Evolutionary conservation across 2,888 invertebrate genomes (phyloP), one percentile per base, ranked within the genome.

Genomic region (Crossocerus cetratus): DNA sequence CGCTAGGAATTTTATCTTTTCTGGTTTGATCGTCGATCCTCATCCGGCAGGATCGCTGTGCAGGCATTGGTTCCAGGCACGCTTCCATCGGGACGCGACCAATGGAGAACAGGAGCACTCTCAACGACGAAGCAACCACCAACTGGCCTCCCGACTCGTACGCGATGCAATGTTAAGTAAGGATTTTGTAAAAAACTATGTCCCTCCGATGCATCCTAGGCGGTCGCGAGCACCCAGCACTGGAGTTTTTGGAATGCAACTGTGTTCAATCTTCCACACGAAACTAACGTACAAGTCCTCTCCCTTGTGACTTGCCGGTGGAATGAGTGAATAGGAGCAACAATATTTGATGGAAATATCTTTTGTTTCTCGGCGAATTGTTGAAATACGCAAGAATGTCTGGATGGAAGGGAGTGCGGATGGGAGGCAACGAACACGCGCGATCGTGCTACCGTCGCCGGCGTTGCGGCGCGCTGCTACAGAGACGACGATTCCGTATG

Each of bases 141-240:
- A 61, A 43, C 11, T 32, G 8, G 32, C 5, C 32, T 32, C 32
- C 32, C 32, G 11, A 43, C 42, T 23, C 13, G 8, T 16, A 0
- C 16, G 5, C 11, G 45, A 32, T 56, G 21, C 23, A 14, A 54
- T 20, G 69, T 77, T 81, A 85, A 56, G 75, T 78, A 58, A 77
- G 70, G 67, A 83, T 86, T 77, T 84, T 82, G 65, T 85, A 83
- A 72, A 85, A 84, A 44, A 82, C 82, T 64, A 85, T 73, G 70
- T 82, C 80, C 74, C 71, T 76, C 65, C 79, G 62, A 53, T 70
- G 69, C 77, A 80, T 80, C 70, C 67, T 78, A 68, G 71, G 11
- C 67, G 62, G 32, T 66, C 72, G 43, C 54, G 23, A 55, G 56
- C 21, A 22, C 49, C 32, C 32, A 32, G 32, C 32, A 32, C 32